phyloP scores from a whole-genome alignment of 2,888 invertebrate species.

The Eudasyphora cyanicolor region DNA sequence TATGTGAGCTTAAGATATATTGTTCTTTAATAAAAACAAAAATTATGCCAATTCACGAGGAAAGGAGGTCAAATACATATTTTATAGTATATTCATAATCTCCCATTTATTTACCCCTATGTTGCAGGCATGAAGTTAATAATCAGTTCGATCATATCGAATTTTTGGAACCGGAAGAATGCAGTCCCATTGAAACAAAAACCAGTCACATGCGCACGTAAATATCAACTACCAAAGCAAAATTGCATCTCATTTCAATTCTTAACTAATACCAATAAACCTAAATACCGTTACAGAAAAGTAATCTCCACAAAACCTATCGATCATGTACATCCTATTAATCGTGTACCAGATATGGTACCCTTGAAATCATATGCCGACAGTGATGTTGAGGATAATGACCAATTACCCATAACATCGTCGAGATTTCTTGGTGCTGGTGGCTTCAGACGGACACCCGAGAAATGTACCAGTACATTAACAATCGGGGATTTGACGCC shows the following conservation, averaged over 20 bases:
- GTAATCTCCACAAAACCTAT: conserved; percentile 60
- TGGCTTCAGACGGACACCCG: conserved; percentile 59
- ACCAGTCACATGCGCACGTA: conserved; percentile 73
- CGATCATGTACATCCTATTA: conserved; percentile 64
- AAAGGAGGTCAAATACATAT: too few relatives aligned
- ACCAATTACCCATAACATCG: conserved; percentile 54
- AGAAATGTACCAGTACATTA: conserved; percentile 46
- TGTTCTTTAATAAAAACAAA: too few relatives aligned
- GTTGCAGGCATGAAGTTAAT: conserved; percentile 70
- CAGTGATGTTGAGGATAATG: conserved; percentile 67
- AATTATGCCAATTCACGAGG: too few relatives aligned
- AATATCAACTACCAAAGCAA: conserved; percentile 52
- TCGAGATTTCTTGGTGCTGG: background rate
- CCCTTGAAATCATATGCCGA: conserved; percentile 68
- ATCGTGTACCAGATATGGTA: conserved; percentile 66
- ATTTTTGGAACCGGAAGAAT: conserved; percentile 67
- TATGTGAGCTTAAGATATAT: too few relatives aligned
- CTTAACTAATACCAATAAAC: background rate
- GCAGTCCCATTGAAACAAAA: conserved; percentile 71
- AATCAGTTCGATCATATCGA: conserved; percentile 71
- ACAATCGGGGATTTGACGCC: conserved; percentile 65
- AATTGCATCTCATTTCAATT: too few relatives aligned
- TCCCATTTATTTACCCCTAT: background rate
- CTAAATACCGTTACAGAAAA: conserved; percentile 66
- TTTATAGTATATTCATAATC: too few relatives aligned